Evolutionary conservation across 2,888 invertebrate species (phyloP), one percentile per base, ranked within the genome.

Genomic region (Elysia crispata): DNA sequence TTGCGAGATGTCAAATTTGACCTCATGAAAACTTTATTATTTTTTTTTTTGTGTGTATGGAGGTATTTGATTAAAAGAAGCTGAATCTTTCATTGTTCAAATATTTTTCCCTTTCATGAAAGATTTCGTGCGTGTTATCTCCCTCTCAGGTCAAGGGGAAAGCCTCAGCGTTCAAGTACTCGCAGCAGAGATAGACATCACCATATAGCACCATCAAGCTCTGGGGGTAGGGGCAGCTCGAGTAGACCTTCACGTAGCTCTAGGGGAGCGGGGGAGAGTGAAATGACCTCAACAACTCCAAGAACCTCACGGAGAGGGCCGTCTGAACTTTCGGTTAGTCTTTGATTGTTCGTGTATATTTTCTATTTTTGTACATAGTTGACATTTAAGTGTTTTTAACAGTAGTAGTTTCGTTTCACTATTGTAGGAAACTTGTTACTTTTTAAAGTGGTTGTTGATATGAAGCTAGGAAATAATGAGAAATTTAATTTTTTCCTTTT

Each of bases 241-340:
- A 20, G 54, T 20, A 69, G 31, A 30, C 23, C 66, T 1, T 79
- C 81, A 20, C 57, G 75, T n/a, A 75, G 28, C 5, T 67, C 77
- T 11, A 77, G 76, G 20, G 70, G 54, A 60, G 69, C 75, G 23
- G 69, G 60, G 50, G 54, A n/a, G 49, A 23, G 15, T 18, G n/a
- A 25, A n/a, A 20, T 54, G 8, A 8, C 49, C 23, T 64, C 78
- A 28, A 15, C 76, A 15, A 25, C 81, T 15, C 15, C 72, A 18
- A 50, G 84, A 64, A 64, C 81, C 1, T 88, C 87, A 8, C 79
- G 87, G 33, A 79, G 89, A 62, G 87, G 88, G 5, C 89, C 89
- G 0, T 89, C 89, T 20, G 89, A 89, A 80, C 81, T 89, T 25
- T 89, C 89, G 11, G 89, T 89, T 81, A 84, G 88, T 77, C 11